These are phyloP conservation scores for Spizella passerina DNA, from an alignment of 2,797 vertebrate species.

Conservation along the genomic window DNA sequence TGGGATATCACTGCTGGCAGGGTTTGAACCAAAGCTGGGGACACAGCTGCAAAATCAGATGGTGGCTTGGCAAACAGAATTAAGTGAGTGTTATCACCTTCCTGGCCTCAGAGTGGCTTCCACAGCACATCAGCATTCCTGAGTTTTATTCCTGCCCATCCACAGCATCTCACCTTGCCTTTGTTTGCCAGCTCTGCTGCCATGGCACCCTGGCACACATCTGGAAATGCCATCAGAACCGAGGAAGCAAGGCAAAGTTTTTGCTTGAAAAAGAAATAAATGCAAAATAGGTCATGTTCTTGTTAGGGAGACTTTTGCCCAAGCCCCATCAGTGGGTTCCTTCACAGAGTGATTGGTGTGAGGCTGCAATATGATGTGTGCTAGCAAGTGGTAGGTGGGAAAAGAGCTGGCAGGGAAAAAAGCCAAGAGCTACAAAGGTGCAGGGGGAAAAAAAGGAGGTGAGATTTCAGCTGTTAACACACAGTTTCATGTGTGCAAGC, in stretches of 20 bases:
- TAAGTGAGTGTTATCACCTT: background rate
- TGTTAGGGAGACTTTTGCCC: background rate
- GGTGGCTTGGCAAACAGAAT: background rate
- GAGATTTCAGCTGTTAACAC: constrained; percentile 15
- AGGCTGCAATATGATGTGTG: background rate
- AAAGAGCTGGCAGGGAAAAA: background rate
- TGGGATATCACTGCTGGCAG: background rate
- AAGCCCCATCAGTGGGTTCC: too few species aligned
- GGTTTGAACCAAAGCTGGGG: background rate
- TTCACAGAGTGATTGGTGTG: background rate
- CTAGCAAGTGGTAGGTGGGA: background rate
- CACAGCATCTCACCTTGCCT: background rate
- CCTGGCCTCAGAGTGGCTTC: background rate
- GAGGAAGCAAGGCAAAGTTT: background rate
- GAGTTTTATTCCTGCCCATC: background rate
- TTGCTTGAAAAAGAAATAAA: background rate
- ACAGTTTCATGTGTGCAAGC: background rate
- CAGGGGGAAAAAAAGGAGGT: background rate
- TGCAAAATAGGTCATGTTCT: background rate
- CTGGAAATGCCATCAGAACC: background rate
- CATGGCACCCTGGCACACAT: background rate
- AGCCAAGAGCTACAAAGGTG: background rate
- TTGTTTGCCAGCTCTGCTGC: background rate
- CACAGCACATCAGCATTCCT: background rate
- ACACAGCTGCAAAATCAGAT: background rate